Evolutionary conservation across 2,888 invertebrate genomes (phyloP).

Genomic region (Tipula helvola): DNA sequence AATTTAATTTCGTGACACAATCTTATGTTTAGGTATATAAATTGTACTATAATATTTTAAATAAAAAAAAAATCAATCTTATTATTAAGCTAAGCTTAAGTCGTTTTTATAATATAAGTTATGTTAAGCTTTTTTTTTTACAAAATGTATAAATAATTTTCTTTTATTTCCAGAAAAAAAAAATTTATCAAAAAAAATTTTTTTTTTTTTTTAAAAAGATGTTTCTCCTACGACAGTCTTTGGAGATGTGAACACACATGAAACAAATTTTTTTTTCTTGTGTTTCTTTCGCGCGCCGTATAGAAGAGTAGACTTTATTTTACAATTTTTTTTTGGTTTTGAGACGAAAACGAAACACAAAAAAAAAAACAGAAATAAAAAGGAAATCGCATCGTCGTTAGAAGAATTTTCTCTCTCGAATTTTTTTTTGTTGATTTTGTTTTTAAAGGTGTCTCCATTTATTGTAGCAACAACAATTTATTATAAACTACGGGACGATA

Average conservation of each 20-base stretch:
- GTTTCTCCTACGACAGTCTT: slow-evolving; percentile 21
- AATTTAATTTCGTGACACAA: neutral
- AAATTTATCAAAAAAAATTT: neutral
- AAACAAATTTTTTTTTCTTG: slow-evolving; percentile 4
- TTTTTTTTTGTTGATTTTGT: neutral
- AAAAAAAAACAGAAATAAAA: neutral
- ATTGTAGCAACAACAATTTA: neutral
- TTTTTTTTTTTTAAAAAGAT: slow-evolving; percentile 15
- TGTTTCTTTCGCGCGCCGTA: neutral
- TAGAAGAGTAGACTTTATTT: neutral
- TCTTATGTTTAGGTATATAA: neutral
- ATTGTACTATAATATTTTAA: neutral
- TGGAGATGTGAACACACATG: slow-evolving; percentile 19
- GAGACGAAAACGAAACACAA: neutral
- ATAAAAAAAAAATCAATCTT: neutral
- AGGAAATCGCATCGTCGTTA: slow-evolving; percentile 6
- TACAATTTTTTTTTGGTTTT: neutral
- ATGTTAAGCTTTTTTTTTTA: neutral
- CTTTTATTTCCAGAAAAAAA: neutral
- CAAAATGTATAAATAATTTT: neutral
- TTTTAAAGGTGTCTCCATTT: slow-evolving; percentile 6
- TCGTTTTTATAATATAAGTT: neutral
- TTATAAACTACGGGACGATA: neutral
- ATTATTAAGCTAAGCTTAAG: neutral
- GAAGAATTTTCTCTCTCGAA: slow-evolving; percentile 4